These are phyloP conservation scores for Notarius lentiginosus DNA, from an alignment of 2,113 vertebrate genomes.

Conservation along the genomic window DNA sequence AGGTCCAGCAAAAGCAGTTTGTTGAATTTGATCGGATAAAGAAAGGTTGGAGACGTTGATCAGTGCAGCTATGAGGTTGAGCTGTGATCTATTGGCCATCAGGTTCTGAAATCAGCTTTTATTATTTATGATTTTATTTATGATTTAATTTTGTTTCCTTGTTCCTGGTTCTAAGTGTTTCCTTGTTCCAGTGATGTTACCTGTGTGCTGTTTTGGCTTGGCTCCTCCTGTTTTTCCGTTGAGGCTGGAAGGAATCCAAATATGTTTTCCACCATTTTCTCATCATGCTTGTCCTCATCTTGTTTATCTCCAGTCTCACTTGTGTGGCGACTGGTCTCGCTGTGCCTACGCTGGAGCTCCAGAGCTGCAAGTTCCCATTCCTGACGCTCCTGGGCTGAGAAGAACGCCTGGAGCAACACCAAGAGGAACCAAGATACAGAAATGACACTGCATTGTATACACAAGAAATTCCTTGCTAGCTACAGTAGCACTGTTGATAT, in stretches of 20 bases:
- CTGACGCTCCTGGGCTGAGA: constrained; percentile 38
- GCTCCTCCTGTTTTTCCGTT: constrained; percentile 66
- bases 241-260: constrained; percentile 73
- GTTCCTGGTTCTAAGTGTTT: neutral
- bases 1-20: neutral
- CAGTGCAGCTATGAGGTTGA: too few relatives aligned
- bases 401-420: constrained; percentile 60
- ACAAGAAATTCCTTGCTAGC: too few relatives aligned
- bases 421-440: neutral
- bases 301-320: constrained; percentile 11
- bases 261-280: constrained; percentile 74
- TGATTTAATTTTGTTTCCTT: neutral
- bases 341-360: constrained; percentile 56
- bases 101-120: neutral
- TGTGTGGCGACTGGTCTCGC: constrained; percentile 36
- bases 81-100: neutral
- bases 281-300: constrained; percentile 59
- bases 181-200: constrained; percentile 59
- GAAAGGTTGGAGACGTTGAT: neutral
- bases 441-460: neutral
- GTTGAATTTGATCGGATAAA: neutral
- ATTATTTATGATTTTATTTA: neutral
- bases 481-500: too few relatives aligned
- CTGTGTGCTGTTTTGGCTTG: constrained; percentile 67
- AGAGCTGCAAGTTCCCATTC: constrained; percentile 24